Conservation (phyloP, 2,888 invertebrate species). For the Tethea ocularis region DNA sequence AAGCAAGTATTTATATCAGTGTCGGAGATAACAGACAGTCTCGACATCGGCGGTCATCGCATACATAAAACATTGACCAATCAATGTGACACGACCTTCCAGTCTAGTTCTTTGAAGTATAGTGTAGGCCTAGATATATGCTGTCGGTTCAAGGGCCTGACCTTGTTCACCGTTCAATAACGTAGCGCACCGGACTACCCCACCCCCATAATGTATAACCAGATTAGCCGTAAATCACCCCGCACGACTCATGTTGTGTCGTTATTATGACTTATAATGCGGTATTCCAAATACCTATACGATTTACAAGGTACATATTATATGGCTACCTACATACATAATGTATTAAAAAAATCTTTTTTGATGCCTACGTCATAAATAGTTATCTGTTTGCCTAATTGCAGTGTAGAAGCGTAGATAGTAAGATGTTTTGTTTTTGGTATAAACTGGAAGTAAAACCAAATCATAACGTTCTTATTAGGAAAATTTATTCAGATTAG, state of each 20-base stretch:
- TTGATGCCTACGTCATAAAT: no score
- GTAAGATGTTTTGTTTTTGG: no score
- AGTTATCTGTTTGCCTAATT: no score
- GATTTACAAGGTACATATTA: background rate
- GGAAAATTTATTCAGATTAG: no score
- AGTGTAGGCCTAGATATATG: constrained; percentile 78
- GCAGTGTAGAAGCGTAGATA: no score
- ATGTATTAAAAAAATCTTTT: no score
- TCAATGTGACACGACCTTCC: constrained; percentile 52
- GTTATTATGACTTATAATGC: constrained; percentile 42
- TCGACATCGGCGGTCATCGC: constrained; percentile 24
- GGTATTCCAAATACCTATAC: constrained; percentile 28
- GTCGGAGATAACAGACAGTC: constrained; percentile 3
- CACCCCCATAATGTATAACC: constrained; percentile 33
- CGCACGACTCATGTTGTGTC: constrained; percentile 33
- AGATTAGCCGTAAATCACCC: constrained; percentile 28
- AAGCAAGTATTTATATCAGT: background rate
- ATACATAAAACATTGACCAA: constrained; percentile 46
- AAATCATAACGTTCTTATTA: no score
- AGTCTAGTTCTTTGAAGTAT: constrained; percentile 38
- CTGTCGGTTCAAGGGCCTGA: constrained; percentile 92
- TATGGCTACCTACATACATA: background rate
- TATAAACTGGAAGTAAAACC: no score
- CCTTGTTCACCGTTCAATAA: constrained; percentile 93
- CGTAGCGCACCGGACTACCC: constrained; percentile 88